Base-by-base conservation (phyloP, 1,140 invertebrate species). In the Halictus rubicundus region DNA sequence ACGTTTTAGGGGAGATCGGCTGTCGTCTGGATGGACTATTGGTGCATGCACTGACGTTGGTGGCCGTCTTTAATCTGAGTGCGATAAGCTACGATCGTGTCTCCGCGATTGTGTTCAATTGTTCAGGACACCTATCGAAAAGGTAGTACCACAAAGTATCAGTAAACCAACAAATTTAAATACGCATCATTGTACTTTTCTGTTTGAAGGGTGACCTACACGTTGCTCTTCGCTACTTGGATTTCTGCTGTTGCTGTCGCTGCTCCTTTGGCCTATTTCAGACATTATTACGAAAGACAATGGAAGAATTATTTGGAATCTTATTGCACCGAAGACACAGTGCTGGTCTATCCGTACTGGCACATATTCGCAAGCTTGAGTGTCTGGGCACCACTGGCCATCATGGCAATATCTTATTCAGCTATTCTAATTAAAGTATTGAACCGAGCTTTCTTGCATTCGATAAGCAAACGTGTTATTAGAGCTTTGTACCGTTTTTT, bases 41-140 rank as follows among this genome's bases (percentile, higher is more conserved):
- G 5, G 94, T 96, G 89, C 94, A 96, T 66, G 93, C 95, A 5
- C 93, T 96, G 64, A 92, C 97, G 5, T 90, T 97, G 49, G 94
- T 95, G 5, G 96, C 95, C 69, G 96, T 98, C 0, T 95, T 96
- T 61, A 97, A 96, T 52, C 93, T 98, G 61, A 96, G 96, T 23
- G 94, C 95, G 7, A 96, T 98, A 46, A 97, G 96, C n/a, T 96
- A 97, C 72, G 97, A 98, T 89, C 94, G 97, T 27, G 94, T 98
- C 21, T 95, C 96, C 12, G 96, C 96, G 9, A 96, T 98, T 37
- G 95, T 96, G 0, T 92, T 96, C 79, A 96, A 97, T 19, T 91
- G 95, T 87, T 94, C 96, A 87, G 95, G 94, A 9, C 93, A 95
- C 84, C 90, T 97, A 83, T 96, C 95, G 0, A 92, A 94, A 49